These are phyloP conservation scores for Brachypteracias leptosomus DNA, from an alignment of 2,113 vertebrate genomes.

Conservation along the genomic window DNA sequence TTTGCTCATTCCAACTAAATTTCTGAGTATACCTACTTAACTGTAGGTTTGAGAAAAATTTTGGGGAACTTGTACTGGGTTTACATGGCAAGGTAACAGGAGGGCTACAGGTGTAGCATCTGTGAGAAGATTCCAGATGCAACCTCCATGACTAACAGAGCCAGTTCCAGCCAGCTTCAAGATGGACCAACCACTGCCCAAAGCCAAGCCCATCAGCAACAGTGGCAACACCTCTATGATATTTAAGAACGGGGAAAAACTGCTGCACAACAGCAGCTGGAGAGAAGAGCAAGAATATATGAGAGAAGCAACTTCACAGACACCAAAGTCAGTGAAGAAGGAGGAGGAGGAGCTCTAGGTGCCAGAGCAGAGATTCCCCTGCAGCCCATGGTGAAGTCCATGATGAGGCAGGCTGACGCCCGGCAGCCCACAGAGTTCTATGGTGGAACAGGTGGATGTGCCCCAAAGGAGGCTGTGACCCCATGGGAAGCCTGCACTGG, in stretches of 20 bases:
- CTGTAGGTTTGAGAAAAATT: neutral
- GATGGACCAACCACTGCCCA: rapidly evolving
- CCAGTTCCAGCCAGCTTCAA: neutral
- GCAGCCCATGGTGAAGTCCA: neutral
- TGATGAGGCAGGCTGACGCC: neutral
- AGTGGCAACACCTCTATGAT: neutral
- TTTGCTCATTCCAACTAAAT: neutral
- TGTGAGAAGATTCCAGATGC: neutral
- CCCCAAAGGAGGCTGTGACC: neutral
- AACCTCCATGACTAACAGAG: neutral
- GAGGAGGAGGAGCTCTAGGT: neutral
- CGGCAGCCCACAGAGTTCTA: too few relatives aligned
- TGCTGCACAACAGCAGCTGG: neutral
- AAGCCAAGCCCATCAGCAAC: rapidly evolving
- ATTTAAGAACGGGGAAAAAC: neutral
- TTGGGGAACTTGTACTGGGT: neutral
- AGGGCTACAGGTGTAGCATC: neutral
- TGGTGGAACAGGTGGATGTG: neutral
- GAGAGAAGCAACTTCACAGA: neutral
- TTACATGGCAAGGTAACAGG: neutral
- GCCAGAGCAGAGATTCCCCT: neutral
- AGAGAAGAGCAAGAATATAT: neutral
- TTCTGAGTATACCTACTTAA: neutral
- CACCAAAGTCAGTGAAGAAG: neutral
- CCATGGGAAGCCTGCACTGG: too few relatives aligned